Conservation (phyloP, 1,140 invertebrate species). For the Reticulitermes speratus region DNA sequence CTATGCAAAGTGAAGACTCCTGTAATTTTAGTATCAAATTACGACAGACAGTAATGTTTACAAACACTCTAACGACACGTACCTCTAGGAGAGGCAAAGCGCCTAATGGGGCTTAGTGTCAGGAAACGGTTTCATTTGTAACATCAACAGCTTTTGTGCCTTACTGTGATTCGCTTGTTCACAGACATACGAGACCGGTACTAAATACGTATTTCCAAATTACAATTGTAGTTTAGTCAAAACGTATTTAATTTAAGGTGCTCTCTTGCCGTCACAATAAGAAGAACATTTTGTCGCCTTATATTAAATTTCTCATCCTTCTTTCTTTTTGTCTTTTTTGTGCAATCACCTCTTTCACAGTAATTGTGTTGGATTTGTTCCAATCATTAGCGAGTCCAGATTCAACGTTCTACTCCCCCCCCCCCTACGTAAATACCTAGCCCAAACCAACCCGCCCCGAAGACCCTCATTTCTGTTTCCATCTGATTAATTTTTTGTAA, state of each 20-base stretch:
- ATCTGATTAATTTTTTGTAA: conserved; percentile 17
- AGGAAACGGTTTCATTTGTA: no score
- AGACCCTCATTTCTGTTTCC: conserved; percentile 12
- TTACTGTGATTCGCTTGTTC: no score
- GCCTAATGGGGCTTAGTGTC: no score
- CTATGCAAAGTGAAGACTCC: no score
- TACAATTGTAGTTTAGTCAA: not conserved
- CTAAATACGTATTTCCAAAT: not conserved
- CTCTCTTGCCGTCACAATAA: not conserved
- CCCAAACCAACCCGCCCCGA: not conserved
- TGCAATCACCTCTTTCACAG: not conserved
- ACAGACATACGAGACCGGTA: not conserved
- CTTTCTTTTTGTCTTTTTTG: not conserved
- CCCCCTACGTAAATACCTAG: not conserved
- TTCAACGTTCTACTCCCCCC: not conserved
- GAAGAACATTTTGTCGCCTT: not conserved
- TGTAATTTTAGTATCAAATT: no score
- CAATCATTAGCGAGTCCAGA: not conserved
- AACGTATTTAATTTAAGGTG: not conserved
- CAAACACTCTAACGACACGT: no score
- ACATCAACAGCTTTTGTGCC: no score
- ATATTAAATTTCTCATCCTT: not conserved
- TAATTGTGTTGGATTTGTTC: conserved; percentile 16
- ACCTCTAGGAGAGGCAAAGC: no score
- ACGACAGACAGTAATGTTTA: no score